phyloP scores from a whole-genome alignment of 2,797 vertebrate species.

The Argyrosomus regius region DNA sequence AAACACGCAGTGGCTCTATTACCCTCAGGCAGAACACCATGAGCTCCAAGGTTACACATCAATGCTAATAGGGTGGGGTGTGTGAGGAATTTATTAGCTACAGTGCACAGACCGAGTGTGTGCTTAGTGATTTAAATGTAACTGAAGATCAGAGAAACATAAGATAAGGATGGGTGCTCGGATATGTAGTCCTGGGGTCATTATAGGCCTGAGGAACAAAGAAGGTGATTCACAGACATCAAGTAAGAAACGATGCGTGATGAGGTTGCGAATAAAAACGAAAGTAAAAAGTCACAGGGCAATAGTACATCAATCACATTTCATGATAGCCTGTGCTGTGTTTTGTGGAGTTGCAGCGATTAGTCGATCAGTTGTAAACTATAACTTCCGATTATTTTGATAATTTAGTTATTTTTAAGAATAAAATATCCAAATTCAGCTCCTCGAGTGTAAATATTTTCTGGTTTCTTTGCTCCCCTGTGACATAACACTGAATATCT shows the following conservation, averaged over 20 bases:
- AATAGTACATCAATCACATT: not conserved
- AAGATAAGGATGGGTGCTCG: not conserved
- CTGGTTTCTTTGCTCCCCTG: no score
- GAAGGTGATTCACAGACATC: constrained; percentile 3
- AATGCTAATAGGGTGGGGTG: constrained; percentile 81
- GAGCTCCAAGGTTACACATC: constrained; percentile 86
- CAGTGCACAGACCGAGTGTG: constrained; percentile 45
- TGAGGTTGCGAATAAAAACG: not conserved
- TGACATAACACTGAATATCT: no score
- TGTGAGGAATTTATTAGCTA: constrained; percentile 77
- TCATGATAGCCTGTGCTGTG: constrained; percentile 1
- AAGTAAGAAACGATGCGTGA: constrained; percentile 1
- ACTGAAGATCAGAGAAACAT: constrained; percentile 50
- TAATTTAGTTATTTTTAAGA: no score
- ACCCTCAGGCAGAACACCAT: constrained; percentile 78
- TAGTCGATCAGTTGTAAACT: no score
- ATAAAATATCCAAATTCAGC: no score
- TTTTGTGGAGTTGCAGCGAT: not conserved
- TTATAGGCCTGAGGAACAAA: constrained; percentile 17
- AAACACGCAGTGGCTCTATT: constrained; percentile 57
- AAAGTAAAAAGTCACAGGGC: not conserved
- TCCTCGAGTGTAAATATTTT: no score
- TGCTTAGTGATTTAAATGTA: constrained; percentile 60
- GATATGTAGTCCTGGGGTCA: not conserved
- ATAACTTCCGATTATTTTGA: no score